Evolutionary conservation across 2,888 invertebrate genomes (phyloP).

Genomic region (Epiblema foenella): DNA sequence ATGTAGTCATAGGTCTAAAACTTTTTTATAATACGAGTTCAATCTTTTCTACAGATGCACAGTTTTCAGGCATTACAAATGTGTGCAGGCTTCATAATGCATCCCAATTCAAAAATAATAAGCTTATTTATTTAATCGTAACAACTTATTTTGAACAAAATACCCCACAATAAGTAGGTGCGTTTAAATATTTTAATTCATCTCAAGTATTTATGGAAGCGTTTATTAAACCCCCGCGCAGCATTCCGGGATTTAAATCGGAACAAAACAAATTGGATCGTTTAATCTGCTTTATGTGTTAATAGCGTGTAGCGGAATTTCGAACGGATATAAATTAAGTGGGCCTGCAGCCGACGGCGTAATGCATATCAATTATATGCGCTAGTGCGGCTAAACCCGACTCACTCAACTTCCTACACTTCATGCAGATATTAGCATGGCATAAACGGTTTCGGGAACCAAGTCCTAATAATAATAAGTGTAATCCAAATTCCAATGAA

Average conservation of each 20-base stretch:
- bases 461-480: neutral
- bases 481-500: neutral
- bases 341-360: constrained; percentile 37
- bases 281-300: constrained; percentile 42
- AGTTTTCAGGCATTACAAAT: no score
- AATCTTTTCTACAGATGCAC: no score
- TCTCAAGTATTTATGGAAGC: neutral
- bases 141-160: no score
- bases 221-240: constrained; percentile 5
- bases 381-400: constrained; percentile 9
- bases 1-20: no score
- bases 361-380: constrained; percentile 40
- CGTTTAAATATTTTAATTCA: neutral
- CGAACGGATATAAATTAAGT: constrained; percentile 35
- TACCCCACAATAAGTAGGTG: no score
- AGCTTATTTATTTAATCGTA: no score
- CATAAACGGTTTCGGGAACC: neutral
- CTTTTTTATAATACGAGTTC: no score
- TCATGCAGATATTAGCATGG: neutral
- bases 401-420: constrained; percentile 4
- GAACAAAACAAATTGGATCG: constrained; percentile 36
- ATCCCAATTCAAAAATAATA: no score
- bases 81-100: no score
- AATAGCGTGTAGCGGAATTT: constrained; percentile 40
- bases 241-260: constrained; percentile 33